Evolutionary conservation across 2,113 vertebrate species (phyloP).

Genomic region (Prunella fulvescens): DNA sequence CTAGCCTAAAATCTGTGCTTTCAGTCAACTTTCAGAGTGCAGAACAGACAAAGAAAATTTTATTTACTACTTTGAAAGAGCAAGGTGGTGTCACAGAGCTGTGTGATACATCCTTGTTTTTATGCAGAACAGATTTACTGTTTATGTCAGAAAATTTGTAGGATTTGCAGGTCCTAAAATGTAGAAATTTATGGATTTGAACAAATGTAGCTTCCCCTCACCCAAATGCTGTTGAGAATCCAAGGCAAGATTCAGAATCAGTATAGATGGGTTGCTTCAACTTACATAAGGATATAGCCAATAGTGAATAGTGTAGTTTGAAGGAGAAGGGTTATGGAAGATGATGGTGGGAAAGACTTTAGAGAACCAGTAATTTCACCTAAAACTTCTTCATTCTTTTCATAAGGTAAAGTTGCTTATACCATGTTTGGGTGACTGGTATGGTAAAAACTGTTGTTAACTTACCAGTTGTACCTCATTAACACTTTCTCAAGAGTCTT

Average conservation of each 20-base stretch:
- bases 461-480: neutral
- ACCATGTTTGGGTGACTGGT: neutral
- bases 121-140: neutral
- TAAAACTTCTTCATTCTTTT: neutral
- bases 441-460: neutral
- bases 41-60: neutral
- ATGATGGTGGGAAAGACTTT: neutral
- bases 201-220: neutral
- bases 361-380: neutral
- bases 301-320: neutral
- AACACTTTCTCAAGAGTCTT: neutral
- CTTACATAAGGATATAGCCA: neutral
- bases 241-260: neutral
- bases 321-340: neutral
- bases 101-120: neutral
- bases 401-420: neutral
- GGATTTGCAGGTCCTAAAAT: neutral
- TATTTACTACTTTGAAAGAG: neutral
- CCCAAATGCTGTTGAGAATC: neutral
- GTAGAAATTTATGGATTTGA: neutral
- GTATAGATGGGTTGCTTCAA: neutral
- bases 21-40: neutral
- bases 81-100: neutral
- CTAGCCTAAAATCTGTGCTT: neutral
- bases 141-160: neutral